Conservation (phyloP, 2,113 vertebrate genomes). For the Gasterosteus nipponicus region DNA sequence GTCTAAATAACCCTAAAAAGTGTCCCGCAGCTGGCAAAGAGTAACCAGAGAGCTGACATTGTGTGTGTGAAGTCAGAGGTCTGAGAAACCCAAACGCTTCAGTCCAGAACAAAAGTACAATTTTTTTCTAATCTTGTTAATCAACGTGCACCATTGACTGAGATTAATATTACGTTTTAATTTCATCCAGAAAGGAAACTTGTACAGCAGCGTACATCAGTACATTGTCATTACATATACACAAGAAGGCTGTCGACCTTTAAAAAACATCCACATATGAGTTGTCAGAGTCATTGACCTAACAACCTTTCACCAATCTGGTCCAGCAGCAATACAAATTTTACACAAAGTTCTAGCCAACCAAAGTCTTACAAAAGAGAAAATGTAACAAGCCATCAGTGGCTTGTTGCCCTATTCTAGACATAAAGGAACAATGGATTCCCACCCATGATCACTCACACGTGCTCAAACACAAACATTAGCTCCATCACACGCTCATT, state of each 20-base stretch:
- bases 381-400: neutral
- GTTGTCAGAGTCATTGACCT: neutral
- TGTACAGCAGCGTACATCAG: neutral
- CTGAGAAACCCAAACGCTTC: neutral
- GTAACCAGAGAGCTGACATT: neutral
- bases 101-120: neutral
- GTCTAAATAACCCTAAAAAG: conserved; percentile 23
- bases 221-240: too few relatives aligned
- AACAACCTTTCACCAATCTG: neutral
- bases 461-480: conserved; percentile 12
- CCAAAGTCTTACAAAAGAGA: neutral
- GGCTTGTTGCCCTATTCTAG: neutral
- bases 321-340: neutral
- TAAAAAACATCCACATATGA: neutral
- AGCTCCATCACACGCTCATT: conserved; percentile 13
- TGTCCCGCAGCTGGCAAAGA: neutral
- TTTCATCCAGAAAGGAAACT: neutral
- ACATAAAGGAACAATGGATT: conserved; percentile 11
- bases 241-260: too few relatives aligned
- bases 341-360: neutral
- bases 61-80: conserved; percentile 14
- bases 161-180: neutral
- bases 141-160: neutral
- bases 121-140: neutral
- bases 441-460: neutral